Percentiles rank a stretch among this genome's conserved stretches.
Conservation (phyloP, 2,888 invertebrate species). For the Acanthosepion esculentum region DNA sequence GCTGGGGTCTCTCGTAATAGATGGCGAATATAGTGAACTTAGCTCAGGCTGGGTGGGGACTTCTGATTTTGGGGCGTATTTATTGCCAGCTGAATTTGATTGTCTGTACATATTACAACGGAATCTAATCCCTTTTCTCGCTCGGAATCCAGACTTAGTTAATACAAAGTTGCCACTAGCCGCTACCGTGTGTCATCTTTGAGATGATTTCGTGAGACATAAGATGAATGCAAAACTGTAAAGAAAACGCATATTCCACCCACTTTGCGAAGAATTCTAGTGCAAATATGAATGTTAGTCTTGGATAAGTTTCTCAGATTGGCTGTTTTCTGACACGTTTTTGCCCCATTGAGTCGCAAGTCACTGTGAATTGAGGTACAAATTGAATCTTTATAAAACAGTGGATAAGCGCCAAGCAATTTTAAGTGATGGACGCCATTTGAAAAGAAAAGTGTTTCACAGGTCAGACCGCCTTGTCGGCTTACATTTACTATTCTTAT, state of each 20-base stretch:
- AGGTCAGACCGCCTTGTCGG: not conserved
- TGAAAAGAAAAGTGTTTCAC: not conserved
- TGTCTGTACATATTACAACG: not conserved
- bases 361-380: too few species aligned
- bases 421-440: not conserved
- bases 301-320: not conserved
- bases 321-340: too few species aligned
- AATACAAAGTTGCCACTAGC: not conserved
- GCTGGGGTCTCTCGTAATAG: slow-evolving; percentile 40
- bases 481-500: not conserved
- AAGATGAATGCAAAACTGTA: not conserved
- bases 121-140: not conserved
- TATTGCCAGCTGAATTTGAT: slow-evolving; percentile 3
- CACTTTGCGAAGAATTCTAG: not conserved
- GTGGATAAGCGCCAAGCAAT: not conserved
- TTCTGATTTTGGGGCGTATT: not conserved
- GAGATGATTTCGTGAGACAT: not conserved
- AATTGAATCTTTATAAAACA: not conserved
- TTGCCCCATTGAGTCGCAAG: too few species aligned
- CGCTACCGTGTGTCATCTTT: not conserved
- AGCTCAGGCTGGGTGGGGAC: not conserved
- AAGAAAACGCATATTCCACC: not conserved
- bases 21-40: slow-evolving; percentile 40
- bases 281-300: not conserved
- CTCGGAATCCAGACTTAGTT: not conserved